Base-by-base conservation (phyloP, 2,888 invertebrate genomes). In the Mimumesa dahlbomi region DNA sequence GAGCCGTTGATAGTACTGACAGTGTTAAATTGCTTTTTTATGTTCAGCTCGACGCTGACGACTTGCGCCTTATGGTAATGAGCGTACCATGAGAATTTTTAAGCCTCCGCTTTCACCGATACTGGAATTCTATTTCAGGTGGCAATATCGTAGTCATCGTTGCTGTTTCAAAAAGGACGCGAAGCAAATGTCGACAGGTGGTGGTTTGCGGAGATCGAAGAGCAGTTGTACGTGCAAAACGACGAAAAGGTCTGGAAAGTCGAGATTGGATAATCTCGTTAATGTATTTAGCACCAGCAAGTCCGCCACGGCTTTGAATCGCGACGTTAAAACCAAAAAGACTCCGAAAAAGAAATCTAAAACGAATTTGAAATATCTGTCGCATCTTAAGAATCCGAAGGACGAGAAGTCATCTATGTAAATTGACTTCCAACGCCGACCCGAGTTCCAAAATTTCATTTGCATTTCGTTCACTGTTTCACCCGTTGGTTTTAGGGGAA, bases 41-140 rank as follows among this genome's bases (percentile, higher is more conserved):
- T 84, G 84, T 80, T 84, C 73, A 82, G 84, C 46, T 85, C 85
- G 1, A 82, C 84, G 16, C 63, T 84, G 42, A 84, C 84, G 29
- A 84, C 82, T 0, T 84, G 84, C 48, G 83, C 85, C 14, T 74
- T 84, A 25, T 84, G 83, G 84, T 84, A 73, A 72, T 49, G 14
- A 36, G 42, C 31, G 4, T 0, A 11, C n/a, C 6, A 34, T n/a
- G 34, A 34, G 29, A 29, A 7, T 29, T 29, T 34, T 34, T 34
- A 34, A 11, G 34, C 2, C n/a, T 7, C 2, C 4, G n/a, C n/a
- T 7, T 4, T 34, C 11, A 34, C 6, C 11, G 34, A 2, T 34
- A 34, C 25, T 25, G 25, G 7, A 11, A 34, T 7, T 2, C 9
- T 2, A 7, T 34, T 34, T 22, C 22, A 84, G 84, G 84, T 83